phyloP scores from a whole-genome alignment of 2,113 vertebrate species.

The Oncorhynchus nerka region DNA sequence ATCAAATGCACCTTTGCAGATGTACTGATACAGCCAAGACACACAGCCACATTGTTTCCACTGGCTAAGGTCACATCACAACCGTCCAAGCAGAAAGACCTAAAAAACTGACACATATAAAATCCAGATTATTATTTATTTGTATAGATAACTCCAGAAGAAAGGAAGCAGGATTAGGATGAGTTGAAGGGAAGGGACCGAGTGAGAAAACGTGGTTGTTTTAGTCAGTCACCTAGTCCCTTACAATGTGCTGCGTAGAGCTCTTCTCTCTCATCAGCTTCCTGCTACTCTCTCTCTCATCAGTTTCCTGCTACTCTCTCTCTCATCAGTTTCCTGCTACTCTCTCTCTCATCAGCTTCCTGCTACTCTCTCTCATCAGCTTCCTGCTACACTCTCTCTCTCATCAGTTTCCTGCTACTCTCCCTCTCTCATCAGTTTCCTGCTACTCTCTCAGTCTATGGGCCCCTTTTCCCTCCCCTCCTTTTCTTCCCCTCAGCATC shows the following conservation, averaged over 20 bases:
- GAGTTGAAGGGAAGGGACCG: conserved; percentile 34
- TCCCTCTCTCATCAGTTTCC: too few relatives aligned
- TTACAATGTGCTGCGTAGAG: neutral
- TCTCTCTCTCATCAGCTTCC: too few relatives aligned
- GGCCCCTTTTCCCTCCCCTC: neutral
- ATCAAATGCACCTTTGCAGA: neutral
- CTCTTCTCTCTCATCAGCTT: conserved; percentile 5
- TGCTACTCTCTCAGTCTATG: too few relatives aligned
- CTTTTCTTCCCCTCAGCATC: conserved; percentile 27
- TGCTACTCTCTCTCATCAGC: conserved; percentile 22
- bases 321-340: too few relatives aligned
- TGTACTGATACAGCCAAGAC: neutral
- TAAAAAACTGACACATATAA: conserved; percentile 19
- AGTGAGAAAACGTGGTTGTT: conserved; percentile 43
- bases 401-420: too few relatives aligned
- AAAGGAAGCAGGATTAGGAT: conserved; percentile 41
- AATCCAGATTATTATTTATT: conserved; percentile 51
- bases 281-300: neutral
- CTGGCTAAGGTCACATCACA: conserved; percentile 46
- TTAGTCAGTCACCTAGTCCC: neutral
- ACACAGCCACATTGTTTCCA: neutral
- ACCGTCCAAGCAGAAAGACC: neutral
- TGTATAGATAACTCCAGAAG: conserved; percentile 52
- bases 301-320: too few relatives aligned
- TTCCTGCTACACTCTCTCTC: neutral